Evolutionary conservation across 2,888 invertebrate genomes (phyloP).

Genomic region (Cantharis rufa): DNA sequence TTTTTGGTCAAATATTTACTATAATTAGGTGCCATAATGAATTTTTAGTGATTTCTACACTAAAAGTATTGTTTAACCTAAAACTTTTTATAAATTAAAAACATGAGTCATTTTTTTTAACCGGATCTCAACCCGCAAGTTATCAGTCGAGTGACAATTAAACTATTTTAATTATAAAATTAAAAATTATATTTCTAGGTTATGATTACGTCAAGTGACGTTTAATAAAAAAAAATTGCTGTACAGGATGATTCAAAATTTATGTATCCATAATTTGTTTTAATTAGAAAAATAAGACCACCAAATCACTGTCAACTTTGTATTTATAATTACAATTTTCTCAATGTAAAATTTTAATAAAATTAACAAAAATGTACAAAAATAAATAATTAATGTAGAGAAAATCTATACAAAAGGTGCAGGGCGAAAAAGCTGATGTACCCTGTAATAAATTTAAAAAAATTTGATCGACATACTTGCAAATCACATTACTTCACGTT

Average conservation of each 20-base stretch:
- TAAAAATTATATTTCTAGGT: background rate
- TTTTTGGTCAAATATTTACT: slow-evolving; percentile 75
- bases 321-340: background rate
- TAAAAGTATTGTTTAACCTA: background rate
- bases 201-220: background rate
- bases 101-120: background rate
- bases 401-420: background rate
- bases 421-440: background rate
- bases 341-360: background rate
- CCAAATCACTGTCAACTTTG: background rate
- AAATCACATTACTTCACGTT: background rate
- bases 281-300: background rate
- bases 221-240: background rate
- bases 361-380: background rate
- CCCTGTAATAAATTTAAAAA: background rate
- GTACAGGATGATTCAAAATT: background rate
- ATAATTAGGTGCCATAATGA: slow-evolving; percentile 73
- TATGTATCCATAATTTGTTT: no score
- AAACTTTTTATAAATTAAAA: background rate
- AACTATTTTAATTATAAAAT: background rate
- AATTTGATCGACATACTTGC: background rate
- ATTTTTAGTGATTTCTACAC: background rate
- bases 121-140: background rate
- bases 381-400: background rate
- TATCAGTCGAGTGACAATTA: background rate